Conservation (phyloP, 2,113 vertebrate genomes). For the Dicrurus megarhynchus region DNA sequence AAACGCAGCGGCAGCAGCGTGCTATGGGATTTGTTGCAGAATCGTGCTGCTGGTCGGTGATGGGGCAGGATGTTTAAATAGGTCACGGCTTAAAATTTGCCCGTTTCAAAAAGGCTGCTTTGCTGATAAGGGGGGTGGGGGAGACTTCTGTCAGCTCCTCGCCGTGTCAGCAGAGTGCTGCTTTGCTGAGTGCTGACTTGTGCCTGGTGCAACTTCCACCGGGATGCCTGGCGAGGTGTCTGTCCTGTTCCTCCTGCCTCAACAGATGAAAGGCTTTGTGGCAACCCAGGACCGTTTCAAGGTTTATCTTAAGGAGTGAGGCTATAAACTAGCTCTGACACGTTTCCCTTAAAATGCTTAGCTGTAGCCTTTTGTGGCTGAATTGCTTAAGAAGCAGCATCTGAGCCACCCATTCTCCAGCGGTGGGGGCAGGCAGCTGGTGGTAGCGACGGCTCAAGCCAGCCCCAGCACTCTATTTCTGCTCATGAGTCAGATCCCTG, state of each 20-base stretch:
- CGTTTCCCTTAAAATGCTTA: background rate
- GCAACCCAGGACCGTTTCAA: background rate
- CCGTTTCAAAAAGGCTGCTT: background rate
- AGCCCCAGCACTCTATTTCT: background rate
- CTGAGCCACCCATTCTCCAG: background rate
- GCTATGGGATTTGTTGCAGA: background rate
- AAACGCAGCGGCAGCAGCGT: background rate
- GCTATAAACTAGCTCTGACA: background rate
- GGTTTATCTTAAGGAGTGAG: background rate
- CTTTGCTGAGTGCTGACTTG: background rate
- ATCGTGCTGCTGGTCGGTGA: background rate
- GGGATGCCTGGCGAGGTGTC: background rate
- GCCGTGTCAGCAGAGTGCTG: background rate
- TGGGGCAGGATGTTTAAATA: background rate
- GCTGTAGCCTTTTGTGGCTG: background rate
- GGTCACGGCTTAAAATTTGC: background rate
- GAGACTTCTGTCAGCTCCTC: background rate
- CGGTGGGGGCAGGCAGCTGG: background rate
- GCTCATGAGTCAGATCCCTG: background rate
- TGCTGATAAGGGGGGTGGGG: background rate
- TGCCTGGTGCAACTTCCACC: background rate
- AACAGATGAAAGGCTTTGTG: background rate
- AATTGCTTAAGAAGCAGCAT: constrained; percentile 10
- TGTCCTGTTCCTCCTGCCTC: background rate
- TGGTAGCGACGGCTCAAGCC: background rate